Conservation (phyloP, 37 sponge, comb jelly and placozoan species). For the Theonella swinhoei region DNA sequence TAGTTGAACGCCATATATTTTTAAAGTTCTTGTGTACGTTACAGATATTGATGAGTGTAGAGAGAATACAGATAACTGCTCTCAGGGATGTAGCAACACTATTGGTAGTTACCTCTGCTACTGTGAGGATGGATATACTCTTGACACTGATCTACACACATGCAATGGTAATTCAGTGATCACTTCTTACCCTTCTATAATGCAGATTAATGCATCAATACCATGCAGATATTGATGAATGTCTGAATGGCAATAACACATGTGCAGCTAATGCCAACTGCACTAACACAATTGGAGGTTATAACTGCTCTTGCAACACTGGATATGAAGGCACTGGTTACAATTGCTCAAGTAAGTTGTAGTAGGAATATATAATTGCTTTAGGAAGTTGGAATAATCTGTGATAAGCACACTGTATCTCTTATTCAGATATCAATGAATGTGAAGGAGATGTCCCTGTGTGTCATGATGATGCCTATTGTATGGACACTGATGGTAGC, state of each 20-base stretch:
- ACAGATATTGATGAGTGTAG: background rate
- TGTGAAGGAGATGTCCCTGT: background rate
- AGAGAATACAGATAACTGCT: constrained; percentile 1
- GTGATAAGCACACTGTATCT: no score
- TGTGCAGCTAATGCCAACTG: constrained; percentile 6
- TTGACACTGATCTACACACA: no score
- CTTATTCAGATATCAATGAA: constrained; percentile 16
- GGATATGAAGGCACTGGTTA: constrained; percentile 33
- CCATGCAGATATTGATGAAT: constrained; percentile 34
- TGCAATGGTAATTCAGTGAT: no score
- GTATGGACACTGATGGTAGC: constrained; percentile 6
- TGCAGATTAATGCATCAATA: no score
- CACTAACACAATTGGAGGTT: constrained; percentile 23
- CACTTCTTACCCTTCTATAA: background rate
- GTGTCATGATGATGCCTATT: constrained; percentile 4
- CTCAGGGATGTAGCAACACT: constrained; percentile 6
- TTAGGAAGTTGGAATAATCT: no score
- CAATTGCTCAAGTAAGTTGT: constrained; percentile 11
- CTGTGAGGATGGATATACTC: constrained; percentile 46
- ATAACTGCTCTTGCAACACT: constrained; percentile 7
- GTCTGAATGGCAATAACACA: background rate
- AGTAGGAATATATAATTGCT: no score
- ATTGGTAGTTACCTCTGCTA: constrained; percentile 33
- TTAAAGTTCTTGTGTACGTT: no score
- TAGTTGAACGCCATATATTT: no score